Conservation (phyloP, 2,888 invertebrate genomes). For the Stratiomys singularior region DNA sequence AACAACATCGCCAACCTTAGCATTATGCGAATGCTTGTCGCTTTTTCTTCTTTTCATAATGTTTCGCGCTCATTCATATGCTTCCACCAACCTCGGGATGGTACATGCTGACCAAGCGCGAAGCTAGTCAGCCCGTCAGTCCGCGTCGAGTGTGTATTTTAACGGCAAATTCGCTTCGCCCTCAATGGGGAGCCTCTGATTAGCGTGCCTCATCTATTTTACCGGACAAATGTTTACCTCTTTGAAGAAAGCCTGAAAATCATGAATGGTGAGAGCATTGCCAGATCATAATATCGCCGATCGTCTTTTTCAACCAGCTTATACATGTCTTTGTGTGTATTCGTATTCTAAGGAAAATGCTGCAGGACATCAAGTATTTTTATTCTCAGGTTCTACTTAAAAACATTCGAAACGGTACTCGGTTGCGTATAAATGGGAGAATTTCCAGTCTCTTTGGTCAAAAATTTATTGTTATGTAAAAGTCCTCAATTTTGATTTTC, state of each 20-base stretch:
- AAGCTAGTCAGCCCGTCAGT: neutral
- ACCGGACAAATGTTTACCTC: neutral
- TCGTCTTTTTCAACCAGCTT: too few species aligned
- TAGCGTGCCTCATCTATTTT: constrained; percentile 4
- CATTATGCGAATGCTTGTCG: neutral
- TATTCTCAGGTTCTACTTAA: too few species aligned
- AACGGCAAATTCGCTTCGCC: neutral
- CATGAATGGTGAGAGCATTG: neutral
- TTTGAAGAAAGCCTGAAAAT: neutral
- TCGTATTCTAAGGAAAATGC: too few species aligned
- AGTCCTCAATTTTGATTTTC: too few species aligned
- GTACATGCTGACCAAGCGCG: neutral
- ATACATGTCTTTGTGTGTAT: too few species aligned
- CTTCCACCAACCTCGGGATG: neutral
- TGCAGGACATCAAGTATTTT: too few species aligned
- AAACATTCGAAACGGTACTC: too few species aligned
- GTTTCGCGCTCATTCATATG: neutral
- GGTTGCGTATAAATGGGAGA: too few species aligned
- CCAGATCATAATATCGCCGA: too few species aligned
- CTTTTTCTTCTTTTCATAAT: neutral
- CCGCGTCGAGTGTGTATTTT: neutral
- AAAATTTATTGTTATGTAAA: too few species aligned
- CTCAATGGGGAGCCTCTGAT: constrained; percentile 4
- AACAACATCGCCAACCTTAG: neutral
- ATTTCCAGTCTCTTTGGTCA: too few species aligned